A percentile compares a stretch with the other conserved stretches of the same genome.
These are phyloP conservation scores for Drosophila limbata DNA, from an alignment of 2,888 invertebrate species.

Conservation along the genomic window DNA sequence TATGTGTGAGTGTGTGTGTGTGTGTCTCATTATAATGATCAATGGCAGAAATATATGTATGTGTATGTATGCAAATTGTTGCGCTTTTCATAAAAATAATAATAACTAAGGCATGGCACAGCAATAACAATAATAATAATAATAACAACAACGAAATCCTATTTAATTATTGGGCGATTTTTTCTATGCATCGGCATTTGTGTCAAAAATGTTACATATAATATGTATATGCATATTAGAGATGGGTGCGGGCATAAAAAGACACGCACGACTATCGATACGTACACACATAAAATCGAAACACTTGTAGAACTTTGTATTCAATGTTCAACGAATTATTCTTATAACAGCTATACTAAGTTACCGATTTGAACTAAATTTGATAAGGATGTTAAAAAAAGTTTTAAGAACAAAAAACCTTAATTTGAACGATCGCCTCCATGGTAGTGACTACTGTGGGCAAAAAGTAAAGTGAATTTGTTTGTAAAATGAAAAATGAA, in stretches of 20 bases:
- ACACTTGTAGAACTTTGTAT: too few relatives aligned
- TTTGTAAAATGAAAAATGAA: too few relatives aligned
- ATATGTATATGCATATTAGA: neutral
- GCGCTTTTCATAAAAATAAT: conserved; percentile 43
- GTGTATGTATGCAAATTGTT: conserved; percentile 64
- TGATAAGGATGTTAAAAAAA: too few relatives aligned
- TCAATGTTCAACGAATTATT: too few relatives aligned
- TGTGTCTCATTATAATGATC: conserved; percentile 61
- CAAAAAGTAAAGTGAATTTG: too few relatives aligned
- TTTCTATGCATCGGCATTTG: conserved; percentile 27
- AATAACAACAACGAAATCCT: conserved; percentile 12
- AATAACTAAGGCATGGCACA: conserved; percentile 5
- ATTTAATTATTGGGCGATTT: conserved; percentile 29
- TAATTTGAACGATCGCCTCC: too few relatives aligned
- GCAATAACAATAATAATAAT: conserved; percentile 3
- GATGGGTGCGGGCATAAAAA: neutral
- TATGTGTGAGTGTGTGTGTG: conserved; percentile 20
- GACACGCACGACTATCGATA: neutral
- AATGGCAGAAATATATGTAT: conserved; percentile 32
- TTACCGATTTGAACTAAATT: too few relatives aligned
- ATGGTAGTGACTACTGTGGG: too few relatives aligned
- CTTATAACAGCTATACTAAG: too few relatives aligned
- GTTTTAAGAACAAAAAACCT: too few relatives aligned
- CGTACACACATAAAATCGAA: neutral
- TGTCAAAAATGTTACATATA: conserved; percentile 15